A percentile compares a stretch with the other conserved stretches of the same genome.
Evolutionary conservation across 2,797 vertebrate species (phyloP).

Genomic region (Danio kyathit): DNA sequence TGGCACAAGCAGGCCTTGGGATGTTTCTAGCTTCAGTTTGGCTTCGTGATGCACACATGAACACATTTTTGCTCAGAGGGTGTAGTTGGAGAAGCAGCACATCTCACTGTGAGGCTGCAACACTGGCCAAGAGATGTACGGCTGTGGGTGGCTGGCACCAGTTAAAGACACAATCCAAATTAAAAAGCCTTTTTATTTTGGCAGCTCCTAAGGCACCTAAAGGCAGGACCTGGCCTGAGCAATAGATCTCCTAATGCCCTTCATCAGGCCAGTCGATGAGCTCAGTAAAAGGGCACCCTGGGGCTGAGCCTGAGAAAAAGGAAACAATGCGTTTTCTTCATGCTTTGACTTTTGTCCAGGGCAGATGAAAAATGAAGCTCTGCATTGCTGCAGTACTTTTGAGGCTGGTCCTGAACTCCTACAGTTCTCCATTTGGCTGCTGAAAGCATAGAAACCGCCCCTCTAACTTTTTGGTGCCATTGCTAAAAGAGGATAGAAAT

Average conservation of each 20-base stretch:
- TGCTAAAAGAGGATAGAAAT: not conserved
- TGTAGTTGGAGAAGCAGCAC: conserved; percentile 3
- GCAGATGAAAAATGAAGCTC: conserved; percentile 41
- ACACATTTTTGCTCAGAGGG: not conserved
- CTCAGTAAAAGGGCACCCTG: conserved; percentile 35
- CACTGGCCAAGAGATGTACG: conserved; percentile 53
- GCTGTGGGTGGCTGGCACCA: conserved; percentile 60
- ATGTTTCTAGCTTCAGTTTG: not conserved
- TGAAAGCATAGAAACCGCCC: not conserved
- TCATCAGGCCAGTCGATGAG: conserved; percentile 50
- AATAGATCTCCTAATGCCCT: conserved; percentile 59
- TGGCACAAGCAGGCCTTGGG: not conserved
- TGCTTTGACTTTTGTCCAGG: conserved; percentile 44
- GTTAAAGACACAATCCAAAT: conserved; percentile 72
- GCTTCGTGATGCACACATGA: not conserved
- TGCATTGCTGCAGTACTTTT: conserved; percentile 17
- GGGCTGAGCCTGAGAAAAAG: conserved; percentile 20
- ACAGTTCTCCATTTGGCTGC: conserved; percentile 21
- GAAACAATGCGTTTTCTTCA: conserved; percentile 50
- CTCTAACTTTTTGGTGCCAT: not conserved
- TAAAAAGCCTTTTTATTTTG: conserved; percentile 69
- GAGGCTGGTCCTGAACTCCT: conserved; percentile 23
- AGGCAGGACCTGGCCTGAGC: conserved; percentile 31
- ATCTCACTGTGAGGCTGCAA: conserved; percentile 16
- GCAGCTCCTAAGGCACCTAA: conserved; percentile 12